Base-by-base conservation (phyloP, 30 jellyfish, hydroid and myxozoan genomes). In the Catostylus mosaicus region DNA sequence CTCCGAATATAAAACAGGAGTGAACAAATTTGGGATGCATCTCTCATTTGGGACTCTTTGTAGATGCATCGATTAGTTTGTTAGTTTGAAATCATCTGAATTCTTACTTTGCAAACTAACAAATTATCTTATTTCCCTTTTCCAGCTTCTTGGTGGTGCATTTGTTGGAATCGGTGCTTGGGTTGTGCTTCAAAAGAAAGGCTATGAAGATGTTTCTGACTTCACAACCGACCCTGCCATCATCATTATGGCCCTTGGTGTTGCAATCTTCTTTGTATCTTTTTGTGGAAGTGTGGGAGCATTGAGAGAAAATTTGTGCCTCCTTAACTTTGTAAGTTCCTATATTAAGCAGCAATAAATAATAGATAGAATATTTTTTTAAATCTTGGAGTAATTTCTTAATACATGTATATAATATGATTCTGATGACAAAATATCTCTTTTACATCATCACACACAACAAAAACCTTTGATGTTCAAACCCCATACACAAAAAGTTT, bases 211-310 rank as follows among this genome's bases (percentile, higher is more conserved):
- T 52, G 84, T 93, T 45, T 65, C 98, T 19, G 96, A 84, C 69
- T 77, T 88, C 75, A 96, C 97, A 19, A 73, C 96, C 3, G 98
- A 93, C 56, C 98, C 98, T 20, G 98, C 97, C 0, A 59, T 93
- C 37, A 69, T 93, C 50, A 73, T 93, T 26, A 93, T 93, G 11
- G 85, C 91, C 26, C 86, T 93, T 59, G 98, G 98, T 37, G 87
- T 77, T 40, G 83, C 61, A 29, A 82, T 93, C 54, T 93, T 93
- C 56, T 43, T 93, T 45, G 96, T 93, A 29, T 75, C 92, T 6
- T 87, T 93, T 73, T 93, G 95, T 82, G 98, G 98, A 22, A 88
- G 95, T 61, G 92, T 93, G 56, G 98, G 98, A 2, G 92, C 98
- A 26, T 73, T 93, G 29, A 84, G 98, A 30, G 98, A 93, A 76